These are phyloP conservation scores for Paramormyrops kingsleyae DNA, from an alignment of 2,113 vertebrate species.

Conservation along the genomic window DNA sequence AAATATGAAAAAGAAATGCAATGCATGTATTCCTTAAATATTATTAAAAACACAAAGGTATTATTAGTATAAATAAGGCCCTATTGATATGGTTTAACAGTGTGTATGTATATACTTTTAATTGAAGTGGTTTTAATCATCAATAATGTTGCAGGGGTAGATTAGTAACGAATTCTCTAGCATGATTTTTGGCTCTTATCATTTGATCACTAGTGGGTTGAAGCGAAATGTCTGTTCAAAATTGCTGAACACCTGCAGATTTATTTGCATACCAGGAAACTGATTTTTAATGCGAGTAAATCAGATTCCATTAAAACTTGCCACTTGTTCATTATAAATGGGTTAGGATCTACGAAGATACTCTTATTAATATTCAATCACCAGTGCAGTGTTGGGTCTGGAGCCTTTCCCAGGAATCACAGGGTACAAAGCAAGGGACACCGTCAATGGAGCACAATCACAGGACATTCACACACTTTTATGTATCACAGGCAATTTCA, in stretches of 20 bases:
- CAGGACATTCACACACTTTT: not conserved
- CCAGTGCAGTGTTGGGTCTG: not conserved
- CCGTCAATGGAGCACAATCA: not conserved
- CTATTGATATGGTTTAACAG: not conserved
- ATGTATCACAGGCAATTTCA: not conserved
- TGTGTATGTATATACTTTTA: not conserved
- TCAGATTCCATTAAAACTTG: not conserved
- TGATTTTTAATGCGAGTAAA: not conserved
- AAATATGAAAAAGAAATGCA: not conserved
- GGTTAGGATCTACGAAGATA: not conserved
- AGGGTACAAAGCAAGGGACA: not conserved
- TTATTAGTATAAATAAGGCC: not conserved
- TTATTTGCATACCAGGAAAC: not conserved
- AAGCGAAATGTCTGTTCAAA: not conserved
- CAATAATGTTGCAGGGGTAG: not conserved
- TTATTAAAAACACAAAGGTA: not conserved
- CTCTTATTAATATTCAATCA: not conserved
- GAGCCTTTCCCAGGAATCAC: not conserved
- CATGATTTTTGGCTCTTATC: not conserved
- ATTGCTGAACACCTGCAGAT: not conserved
- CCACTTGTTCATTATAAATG: not conserved
- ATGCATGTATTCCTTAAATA: not conserved
- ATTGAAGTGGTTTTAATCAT: not conserved
- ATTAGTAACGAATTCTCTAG: not conserved
- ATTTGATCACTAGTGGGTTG: not conserved